Conservation (phyloP, 2,113 vertebrate species). For the Pollachius pollachius region DNA sequence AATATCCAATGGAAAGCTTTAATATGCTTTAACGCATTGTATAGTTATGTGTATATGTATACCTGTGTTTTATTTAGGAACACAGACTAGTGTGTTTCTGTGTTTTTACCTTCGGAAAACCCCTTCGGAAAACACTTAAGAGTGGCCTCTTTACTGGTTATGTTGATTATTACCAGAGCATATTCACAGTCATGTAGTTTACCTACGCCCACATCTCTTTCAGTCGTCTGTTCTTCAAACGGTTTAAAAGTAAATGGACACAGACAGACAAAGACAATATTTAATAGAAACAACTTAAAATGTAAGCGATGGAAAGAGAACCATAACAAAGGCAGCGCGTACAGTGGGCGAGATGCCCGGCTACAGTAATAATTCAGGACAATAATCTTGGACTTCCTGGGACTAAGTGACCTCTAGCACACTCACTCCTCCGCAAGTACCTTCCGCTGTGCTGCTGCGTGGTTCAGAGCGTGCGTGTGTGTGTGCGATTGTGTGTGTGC, state of each 20-base stretch:
- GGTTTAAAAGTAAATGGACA: too few species aligned
- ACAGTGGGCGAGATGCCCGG: conserved; percentile 4
- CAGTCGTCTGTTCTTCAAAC: too few species aligned
- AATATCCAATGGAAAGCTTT: too few species aligned
- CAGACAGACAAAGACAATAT: too few species aligned
- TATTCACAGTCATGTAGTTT: not conserved
- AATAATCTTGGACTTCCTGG: conserved; percentile 27
- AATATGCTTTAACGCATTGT: not conserved
- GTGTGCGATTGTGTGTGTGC: not conserved
- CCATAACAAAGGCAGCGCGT: not conserved
- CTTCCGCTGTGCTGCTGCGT: conserved; percentile 3
- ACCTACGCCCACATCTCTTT: too few species aligned
- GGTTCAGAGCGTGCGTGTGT: not conserved
- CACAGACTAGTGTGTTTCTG: not conserved
- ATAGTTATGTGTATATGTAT: not conserved
- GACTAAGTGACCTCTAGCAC: conserved; percentile 40
- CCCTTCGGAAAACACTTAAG: not conserved
- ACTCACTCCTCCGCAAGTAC: not conserved
- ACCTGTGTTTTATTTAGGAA: not conserved
- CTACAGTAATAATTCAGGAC: conserved; percentile 30
- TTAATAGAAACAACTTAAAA: too few species aligned
- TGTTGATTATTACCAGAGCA: not conserved
- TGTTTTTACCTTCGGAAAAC: not conserved
- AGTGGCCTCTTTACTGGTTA: too few species aligned
- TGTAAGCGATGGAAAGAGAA: too few species aligned